Conservation (phyloP, 2,797 vertebrate species). For the Sebastes ruberrimus region DNA sequence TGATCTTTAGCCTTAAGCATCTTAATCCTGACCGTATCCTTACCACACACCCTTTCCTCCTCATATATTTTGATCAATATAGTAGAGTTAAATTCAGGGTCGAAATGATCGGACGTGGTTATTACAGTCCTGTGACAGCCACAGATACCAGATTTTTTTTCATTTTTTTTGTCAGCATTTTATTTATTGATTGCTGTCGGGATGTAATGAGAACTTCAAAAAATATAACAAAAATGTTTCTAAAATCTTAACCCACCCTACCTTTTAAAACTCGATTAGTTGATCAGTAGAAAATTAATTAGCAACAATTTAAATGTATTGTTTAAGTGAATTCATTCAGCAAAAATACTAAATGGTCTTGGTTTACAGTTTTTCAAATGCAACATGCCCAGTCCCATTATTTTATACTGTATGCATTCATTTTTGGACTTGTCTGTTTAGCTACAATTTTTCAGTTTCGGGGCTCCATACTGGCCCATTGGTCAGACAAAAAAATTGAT, state of each 20-base stretch:
- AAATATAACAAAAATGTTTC: no score
- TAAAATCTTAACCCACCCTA: fast-evolving
- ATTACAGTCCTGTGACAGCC: no score
- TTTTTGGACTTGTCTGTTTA: background rate
- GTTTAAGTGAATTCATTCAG: background rate
- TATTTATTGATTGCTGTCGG: no score
- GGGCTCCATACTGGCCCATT: background rate
- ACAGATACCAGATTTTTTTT: no score
- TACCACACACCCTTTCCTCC: background rate
- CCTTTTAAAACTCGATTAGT: no score
- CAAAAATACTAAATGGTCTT: background rate
- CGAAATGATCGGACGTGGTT: no score
- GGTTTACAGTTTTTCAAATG: background rate
- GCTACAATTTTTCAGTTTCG: background rate
- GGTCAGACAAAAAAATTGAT: background rate
- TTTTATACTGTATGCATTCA: background rate
- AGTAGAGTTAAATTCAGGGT: background rate
- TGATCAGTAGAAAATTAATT: background rate
- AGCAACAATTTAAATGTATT: background rate
- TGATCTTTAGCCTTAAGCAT: background rate
- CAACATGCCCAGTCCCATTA: background rate
- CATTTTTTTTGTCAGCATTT: no score
- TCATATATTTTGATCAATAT: background rate
- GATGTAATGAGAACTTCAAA: no score
- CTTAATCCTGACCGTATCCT: background rate